A percentile compares a stretch with the other conserved stretches of the same genome.
These are phyloP conservation scores for Hydrolagus affinis DNA, from an alignment of 2,113 vertebrate species.

Conservation along the genomic window DNA sequence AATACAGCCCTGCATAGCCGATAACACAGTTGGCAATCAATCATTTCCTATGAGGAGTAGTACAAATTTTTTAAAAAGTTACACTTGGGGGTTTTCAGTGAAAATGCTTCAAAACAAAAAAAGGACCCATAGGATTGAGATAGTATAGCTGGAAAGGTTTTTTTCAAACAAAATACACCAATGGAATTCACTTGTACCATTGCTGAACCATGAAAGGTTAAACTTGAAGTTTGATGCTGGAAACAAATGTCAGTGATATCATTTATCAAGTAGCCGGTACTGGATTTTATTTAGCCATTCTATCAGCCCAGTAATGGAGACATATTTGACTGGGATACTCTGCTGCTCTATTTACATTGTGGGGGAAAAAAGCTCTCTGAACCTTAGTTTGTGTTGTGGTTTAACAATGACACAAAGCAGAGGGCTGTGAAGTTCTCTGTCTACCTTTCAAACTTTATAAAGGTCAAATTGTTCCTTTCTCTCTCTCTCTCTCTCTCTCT, in stretches of 20 bases:
- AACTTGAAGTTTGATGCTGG: constrained; percentile 6
- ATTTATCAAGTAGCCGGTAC: constrained; percentile 20
- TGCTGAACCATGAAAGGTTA: constrained; percentile 28
- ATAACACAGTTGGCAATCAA: constrained; percentile 19
- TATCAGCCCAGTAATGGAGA: constrained; percentile 24
- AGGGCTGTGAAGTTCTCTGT: constrained; percentile 18
- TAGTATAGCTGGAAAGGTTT: constrained; percentile 26
- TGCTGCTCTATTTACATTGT: constrained; percentile 14
- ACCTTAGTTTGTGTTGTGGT: constrained; percentile 24
- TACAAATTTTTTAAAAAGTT: constrained; percentile 25
- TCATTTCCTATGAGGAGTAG: neutral
- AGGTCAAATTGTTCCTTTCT: constrained; percentile 9
- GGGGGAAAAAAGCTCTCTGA: constrained; percentile 18
- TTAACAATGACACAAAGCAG: constrained; percentile 28
- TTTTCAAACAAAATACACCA: constrained; percentile 7
- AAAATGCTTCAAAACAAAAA: neutral
- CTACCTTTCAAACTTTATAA: constrained; percentile 30
- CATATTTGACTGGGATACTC: constrained; percentile 23
- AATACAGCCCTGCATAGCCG: neutral
- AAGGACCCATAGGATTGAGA: constrained; percentile 11
- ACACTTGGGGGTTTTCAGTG: constrained; percentile 17
- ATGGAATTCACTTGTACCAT: constrained; percentile 7
- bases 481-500: neutral
- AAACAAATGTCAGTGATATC: constrained; percentile 25
- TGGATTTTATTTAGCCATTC: constrained; percentile 15